These are phyloP conservation scores for Drosophila pectinifera DNA, from an alignment of 1,140 invertebrate species.

Conservation along the genomic window DNA sequence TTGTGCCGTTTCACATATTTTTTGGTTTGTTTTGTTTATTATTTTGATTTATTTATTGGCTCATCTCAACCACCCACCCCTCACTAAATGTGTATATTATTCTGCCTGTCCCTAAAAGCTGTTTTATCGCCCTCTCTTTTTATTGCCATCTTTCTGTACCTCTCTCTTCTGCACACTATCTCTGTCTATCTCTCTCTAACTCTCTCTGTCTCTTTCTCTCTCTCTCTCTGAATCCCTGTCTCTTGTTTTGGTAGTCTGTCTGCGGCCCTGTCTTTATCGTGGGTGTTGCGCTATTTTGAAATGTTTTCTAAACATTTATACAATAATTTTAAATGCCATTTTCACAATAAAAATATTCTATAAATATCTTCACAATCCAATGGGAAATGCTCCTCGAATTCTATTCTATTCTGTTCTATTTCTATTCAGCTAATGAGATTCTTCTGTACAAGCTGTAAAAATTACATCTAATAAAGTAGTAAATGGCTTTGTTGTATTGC, in stretches of 20 bases:
- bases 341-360: slow-evolving; percentile 59
- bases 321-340: slow-evolving; percentile 62
- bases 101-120: slow-evolving; percentile 28
- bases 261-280: slow-evolving; percentile 17
- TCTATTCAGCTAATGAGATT: background rate
- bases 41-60: slow-evolving; percentile 39
- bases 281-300: slow-evolving; percentile 49
- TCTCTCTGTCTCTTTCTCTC: slow-evolving; percentile 1
- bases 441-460: background rate
- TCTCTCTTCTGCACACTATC: slow-evolving; percentile 24
- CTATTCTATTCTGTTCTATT: background rate
- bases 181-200: slow-evolving; percentile 21
- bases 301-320: slow-evolving; percentile 69
- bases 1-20: slow-evolving; percentile 58
- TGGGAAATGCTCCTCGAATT: background rate
- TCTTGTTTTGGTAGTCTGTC: slow-evolving; percentile 20
- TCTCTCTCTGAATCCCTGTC: background rate
- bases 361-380: slow-evolving; percentile 19
- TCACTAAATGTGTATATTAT: slow-evolving; percentile 12
- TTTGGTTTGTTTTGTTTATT: slow-evolving; percentile 7
- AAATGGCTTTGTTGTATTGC: too few species aligned
- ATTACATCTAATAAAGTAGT: slow-evolving; percentile 28
- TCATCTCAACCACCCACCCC: background rate
- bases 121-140: slow-evolving; percentile 18
- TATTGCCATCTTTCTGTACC: slow-evolving; percentile 1